Base-by-base conservation (phyloP, 2,797 vertebrate genomes). In the Lates japonicus region DNA sequence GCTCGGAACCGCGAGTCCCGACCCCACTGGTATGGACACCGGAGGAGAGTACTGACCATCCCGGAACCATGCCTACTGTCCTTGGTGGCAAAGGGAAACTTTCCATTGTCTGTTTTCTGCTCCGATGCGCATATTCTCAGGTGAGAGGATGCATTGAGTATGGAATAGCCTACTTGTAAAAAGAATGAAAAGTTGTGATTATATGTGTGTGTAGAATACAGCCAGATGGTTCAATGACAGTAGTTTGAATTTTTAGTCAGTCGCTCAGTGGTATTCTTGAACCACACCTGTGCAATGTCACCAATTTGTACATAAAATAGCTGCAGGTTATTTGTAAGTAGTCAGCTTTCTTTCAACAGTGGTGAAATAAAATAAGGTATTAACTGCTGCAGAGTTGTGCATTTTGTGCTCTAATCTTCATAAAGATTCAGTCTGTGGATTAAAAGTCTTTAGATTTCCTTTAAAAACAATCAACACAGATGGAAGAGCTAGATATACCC, bases 21-120 rank as follows among this genome's bases (percentile, higher is more conserved):
- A 10, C 39, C 39, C 81, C 67, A 70, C 72, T 87, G 89, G 81
- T 52, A 95, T 95, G 95, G 92, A 93, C 83, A 66, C 89, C 88
- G 82, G 75, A 82, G 87, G n/a, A 85, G 77, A 80, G 67, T 76
- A 17, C 70, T 93, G 92, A 94, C 76, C 89, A 90, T 58, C 81
- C 82, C 82, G 87, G 91, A 93, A 95, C 90, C 91, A 95, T 95
- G 94, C 95, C 94, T 83, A 93, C 94, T 75, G 91, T 90, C 63
- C 90, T 93, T 85, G 78, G 79, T 58, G 90, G 84, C 87, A 94
- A 91, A 90, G 88, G 90, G 89, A 92, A 95, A 94, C 93, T 94
- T 94, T 92, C 89, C 85, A 70, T 90, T 76, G 87, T 92, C 74
- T 89, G 85, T 86, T 87, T 88, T 88, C 90, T 94, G 89, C 85